These are phyloP conservation scores for Dysidea cf. avara DNA, from an alignment of 37 sponge, comb jelly and placozoan genomes.

Conservation along the genomic window DNA sequence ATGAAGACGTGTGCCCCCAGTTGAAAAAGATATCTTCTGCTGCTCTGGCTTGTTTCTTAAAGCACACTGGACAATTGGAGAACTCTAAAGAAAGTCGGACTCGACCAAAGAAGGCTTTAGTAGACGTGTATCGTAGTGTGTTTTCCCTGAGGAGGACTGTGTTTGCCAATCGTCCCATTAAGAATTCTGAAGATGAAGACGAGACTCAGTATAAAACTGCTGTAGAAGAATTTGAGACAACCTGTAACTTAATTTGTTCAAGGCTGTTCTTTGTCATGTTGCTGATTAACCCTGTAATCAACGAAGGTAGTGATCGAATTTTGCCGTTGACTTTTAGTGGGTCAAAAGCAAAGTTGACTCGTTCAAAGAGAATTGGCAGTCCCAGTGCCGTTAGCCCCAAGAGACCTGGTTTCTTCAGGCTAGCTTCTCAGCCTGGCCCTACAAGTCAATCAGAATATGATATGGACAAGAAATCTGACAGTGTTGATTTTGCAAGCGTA, in stretches of 20 bases:
- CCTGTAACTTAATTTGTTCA: conserved; percentile 52
- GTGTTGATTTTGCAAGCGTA: no score
- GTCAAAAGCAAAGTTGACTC: no score
- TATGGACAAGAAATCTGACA: no score
- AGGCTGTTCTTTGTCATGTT: conserved; percentile 51
- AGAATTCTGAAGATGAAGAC: background rate
- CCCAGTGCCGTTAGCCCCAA: no score
- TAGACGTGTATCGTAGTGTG: conserved; percentile 62
- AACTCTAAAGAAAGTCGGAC: background rate
- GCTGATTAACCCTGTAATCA: conserved; percentile 38
- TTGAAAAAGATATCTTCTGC: conserved; percentile 60
- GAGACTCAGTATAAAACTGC: no score
- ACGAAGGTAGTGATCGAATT: conserved; percentile 17
- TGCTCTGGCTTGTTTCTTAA: conserved; percentile 61
- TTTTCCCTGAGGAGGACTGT: conserved; percentile 47
- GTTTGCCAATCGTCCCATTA: conserved; percentile 50
- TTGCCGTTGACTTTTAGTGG: no score
- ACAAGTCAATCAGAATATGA: no score
- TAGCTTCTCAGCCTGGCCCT: no score
- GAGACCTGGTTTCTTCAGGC: no score
- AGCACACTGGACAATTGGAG: conserved; percentile 50
- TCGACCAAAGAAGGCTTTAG: conserved; percentile 35
- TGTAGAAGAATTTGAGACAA: conserved; percentile 16
- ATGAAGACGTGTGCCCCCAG: conserved; percentile 59
- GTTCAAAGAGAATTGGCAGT: no score